Evolutionary conservation across 1,140 invertebrate species (phyloP).

Genomic region (Melanaphis sacchari): DNA sequence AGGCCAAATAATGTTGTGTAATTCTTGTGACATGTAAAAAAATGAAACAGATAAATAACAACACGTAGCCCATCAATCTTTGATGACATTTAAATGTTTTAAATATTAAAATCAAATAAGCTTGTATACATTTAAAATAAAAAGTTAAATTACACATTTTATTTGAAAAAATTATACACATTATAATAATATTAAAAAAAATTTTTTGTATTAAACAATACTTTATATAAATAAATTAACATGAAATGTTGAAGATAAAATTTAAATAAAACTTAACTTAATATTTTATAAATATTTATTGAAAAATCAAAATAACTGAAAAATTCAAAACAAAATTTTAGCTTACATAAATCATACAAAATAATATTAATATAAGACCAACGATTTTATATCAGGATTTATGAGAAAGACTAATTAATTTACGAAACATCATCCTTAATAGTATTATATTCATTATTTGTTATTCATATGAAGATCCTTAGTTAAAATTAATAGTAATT

Average conservation of each 20-base stretch:
- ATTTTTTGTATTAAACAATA: too few species aligned
- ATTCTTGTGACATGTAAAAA: constrained; percentile 46
- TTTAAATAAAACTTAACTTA: neutral
- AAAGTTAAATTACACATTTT: neutral
- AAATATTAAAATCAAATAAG: neutral
- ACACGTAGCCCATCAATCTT: neutral
- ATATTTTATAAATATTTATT: neutral
- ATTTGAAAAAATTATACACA: too few species aligned
- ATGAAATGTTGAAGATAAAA: neutral
- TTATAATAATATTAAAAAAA: too few species aligned
- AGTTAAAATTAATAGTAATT: neutral
- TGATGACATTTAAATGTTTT: neutral
- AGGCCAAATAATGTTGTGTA: constrained; percentile 37
- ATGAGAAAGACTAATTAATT: neutral
- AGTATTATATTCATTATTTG: neutral
- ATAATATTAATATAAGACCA: neutral
- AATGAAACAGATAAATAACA: constrained; percentile 2
- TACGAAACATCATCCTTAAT: neutral
- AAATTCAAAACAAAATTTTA: neutral
- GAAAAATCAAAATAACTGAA: neutral
- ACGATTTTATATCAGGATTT: neutral
- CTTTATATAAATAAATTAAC: neutral
- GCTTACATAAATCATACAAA: neutral
- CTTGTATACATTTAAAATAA: neutral
- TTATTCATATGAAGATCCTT: neutral